Evolutionary conservation across 1,140 invertebrate species (phyloP), one percentile per base, ranked within the genome.

Genomic region (Helicoverpa zea): DNA sequence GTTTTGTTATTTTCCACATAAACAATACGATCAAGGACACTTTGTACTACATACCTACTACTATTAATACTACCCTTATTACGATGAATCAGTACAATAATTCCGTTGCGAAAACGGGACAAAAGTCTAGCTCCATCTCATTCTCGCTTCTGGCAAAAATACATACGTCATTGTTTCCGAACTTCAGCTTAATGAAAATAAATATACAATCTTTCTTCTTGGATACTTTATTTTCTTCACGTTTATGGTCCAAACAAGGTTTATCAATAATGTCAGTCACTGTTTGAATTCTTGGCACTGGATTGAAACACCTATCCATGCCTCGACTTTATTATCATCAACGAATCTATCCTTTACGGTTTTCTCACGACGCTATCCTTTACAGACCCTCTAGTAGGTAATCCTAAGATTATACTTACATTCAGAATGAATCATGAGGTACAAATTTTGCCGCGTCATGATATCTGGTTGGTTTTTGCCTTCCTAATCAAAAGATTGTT

Each of bases 241-340:
- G 58, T 29, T 59, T 29, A 11, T 13, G 23, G 18, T 59, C 23
- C 29, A 59, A 59, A 59, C 23, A 23, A 59, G 11, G 58, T 59
- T 59, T 59, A 29, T 59, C 58, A 59, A 59, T 11, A 59, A 7
- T 59, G 58, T 29, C 58, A 59, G 58, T 30, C 58, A 59, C 58
- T 59, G 58, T 29, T 43, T 30, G 23, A 59, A 59, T 59, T 59
- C 58, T 59, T 59, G 58, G 58, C 58, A 59, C 23, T 29, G 58
- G 18, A 29, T 59, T n/a, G 18, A 29, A 11, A 18, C 18, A 59
- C 29, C 58, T 59, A 59, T 59, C 13, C 58, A 59, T 59, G 58
- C 58, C 58, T 59, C 10, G 58, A 59, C 16, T 59, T 29, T 59
- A 59, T 29, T 59, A 59, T 59, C n/a, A 29, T 29, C 58, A 59